Evolutionary conservation across 2,113 vertebrate genomes (phyloP).

Genomic region (Syrrhaptes paradoxus): DNA sequence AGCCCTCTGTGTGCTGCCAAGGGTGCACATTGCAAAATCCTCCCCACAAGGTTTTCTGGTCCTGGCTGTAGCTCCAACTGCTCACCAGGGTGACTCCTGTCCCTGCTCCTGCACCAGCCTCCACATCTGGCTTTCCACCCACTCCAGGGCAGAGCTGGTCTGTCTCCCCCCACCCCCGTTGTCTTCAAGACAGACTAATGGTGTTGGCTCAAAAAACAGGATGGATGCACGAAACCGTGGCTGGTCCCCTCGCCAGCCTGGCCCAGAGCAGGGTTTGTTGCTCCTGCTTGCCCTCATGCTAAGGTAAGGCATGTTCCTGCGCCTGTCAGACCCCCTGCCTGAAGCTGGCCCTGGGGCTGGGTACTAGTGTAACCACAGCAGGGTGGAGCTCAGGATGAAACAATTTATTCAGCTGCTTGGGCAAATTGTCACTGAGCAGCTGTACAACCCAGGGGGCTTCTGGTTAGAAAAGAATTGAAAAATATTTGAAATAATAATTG

Average conservation of each 20-base stretch:
- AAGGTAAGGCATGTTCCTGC: not conserved
- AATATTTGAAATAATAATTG: not conserved
- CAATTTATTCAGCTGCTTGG: slow-evolving; percentile 14
- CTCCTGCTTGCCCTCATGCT: not conserved
- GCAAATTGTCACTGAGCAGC: slow-evolving; percentile 17
- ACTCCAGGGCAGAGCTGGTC: not conserved
- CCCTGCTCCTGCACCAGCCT: not conserved
- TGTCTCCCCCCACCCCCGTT: not conserved
- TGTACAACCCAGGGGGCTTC: not conserved
- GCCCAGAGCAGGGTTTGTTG: not conserved
- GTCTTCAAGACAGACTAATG: not conserved
- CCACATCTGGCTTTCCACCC: not conserved
- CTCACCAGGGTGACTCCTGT: not conserved
- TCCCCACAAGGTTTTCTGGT: not conserved
- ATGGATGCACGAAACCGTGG: not conserved
- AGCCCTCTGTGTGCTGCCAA: not conserved
- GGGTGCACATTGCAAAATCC: not conserved
- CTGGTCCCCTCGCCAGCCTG: not conserved
- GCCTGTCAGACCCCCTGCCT: not conserved
- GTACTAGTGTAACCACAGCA: slow-evolving; percentile 25
- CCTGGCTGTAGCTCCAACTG: not conserved
- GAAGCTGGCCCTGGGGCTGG: not conserved
- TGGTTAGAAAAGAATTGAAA: slow-evolving; percentile 33
- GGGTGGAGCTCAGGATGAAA: slow-evolving; percentile 18
- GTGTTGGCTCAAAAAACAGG: not conserved